Conservation (phyloP, 2,113 vertebrate species). For the Okapia johnstoni region DNA sequence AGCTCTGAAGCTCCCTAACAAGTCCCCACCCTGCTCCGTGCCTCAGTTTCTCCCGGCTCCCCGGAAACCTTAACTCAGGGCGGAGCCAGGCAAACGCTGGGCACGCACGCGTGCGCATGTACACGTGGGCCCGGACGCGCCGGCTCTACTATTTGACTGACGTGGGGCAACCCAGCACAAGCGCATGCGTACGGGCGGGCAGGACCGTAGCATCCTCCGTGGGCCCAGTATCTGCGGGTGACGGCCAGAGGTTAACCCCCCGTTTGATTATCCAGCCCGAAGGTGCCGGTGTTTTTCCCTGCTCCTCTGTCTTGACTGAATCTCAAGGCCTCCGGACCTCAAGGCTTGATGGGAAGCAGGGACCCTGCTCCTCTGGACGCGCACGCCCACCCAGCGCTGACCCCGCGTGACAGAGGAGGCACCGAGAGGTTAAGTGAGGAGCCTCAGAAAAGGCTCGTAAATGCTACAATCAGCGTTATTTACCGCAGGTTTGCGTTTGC, state of each 20-base stretch:
- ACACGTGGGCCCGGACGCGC: not conserved
- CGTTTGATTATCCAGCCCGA: too few relatives aligned
- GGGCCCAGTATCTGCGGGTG: not conserved
- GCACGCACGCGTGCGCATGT: rapidly evolving
- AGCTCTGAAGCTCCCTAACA: not conserved
- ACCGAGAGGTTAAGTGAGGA: not conserved
- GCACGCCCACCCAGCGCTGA: not conserved
- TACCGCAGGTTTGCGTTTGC: not conserved
- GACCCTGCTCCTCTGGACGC: not conserved
- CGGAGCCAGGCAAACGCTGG: not conserved
- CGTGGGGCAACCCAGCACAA: rapidly evolving
- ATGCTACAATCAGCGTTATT: not conserved
- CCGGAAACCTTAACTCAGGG: rapidly evolving
- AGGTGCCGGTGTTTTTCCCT: not conserved
- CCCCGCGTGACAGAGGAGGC: rapidly evolving
- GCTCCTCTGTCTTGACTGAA: not conserved
- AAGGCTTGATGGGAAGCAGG: not conserved
- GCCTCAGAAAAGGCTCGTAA: not conserved
- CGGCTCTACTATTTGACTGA: not conserved
- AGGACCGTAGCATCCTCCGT: rapidly evolving
- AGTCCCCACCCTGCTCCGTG: not conserved
- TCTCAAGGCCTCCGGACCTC: not conserved
- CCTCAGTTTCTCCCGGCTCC: not conserved
- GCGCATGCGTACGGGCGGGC: rapidly evolving
- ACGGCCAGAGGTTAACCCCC: not conserved